Base-by-base conservation (phyloP, 2,888 invertebrate species). In the Pocota personata region DNA sequence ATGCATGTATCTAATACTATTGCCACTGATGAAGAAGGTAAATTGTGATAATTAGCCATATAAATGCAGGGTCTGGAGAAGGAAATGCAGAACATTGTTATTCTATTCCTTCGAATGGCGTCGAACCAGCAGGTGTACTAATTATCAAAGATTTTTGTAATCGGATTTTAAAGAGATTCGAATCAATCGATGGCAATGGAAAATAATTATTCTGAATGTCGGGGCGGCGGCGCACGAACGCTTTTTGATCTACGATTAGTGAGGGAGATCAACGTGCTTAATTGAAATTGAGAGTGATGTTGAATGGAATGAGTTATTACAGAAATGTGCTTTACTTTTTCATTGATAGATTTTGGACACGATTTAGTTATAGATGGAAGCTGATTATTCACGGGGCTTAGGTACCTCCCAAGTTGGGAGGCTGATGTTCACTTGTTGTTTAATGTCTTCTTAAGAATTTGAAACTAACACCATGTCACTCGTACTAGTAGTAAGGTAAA, bases 121-220 rank as follows among this genome's bases (percentile, higher is more conserved):
- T 32, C 50, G 75, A 80, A 55, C 30, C 62, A 82, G 83, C 83
- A 83, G 83, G 83, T 83, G 83, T 69, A 67, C 73, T 78, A 73
- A 83, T 83, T 69, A 83, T 83, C 67, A 40, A 58, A 78, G 55
- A 21, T 40, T 40, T 40, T 32, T 66, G 66, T 52, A 78, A 66
- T 77, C 46, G 37, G 69, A 60, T 78, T 69, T 16, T 52, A 73
- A 73, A 30, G 72, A 72, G 24, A 83, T 67, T 69, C 62, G 55
- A 66, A 83, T 83, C 55, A 73, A 83, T 78, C 67, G 83, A 50
- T 83, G 55, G 78, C 55, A 72, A 78, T 67, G 37, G 78, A 73
- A 40, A 62, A 48, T 78, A 73, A 67, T 73, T 69, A 1, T 24
- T 16, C 27, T 37, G 73, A 66, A 55, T 64, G 72, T 67, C 58